A percentile compares a stretch with the other conserved stretches of the same genome.
Conservation (phyloP, 2,113 vertebrate species). For the Dicrurus megarhynchus region DNA sequence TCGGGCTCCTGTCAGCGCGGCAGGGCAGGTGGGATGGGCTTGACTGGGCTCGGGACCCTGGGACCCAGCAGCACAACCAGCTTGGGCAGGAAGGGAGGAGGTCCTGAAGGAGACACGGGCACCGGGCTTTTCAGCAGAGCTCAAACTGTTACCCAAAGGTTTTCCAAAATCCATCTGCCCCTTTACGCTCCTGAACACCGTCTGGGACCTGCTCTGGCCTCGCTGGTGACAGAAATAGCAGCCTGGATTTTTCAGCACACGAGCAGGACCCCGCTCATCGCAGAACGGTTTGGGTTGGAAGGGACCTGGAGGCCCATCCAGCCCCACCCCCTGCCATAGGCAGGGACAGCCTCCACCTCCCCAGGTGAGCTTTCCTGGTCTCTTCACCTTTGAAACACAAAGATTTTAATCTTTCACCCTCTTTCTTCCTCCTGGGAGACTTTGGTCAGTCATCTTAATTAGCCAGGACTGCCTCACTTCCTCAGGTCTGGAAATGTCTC, state of each 20-base stretch:
- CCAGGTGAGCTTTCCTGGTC: neutral
- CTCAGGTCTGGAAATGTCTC: neutral
- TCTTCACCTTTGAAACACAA: neutral
- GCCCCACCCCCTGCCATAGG: neutral
- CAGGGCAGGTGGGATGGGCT: neutral
- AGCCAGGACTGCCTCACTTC: slow-evolving; percentile 20
- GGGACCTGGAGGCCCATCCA: neutral
- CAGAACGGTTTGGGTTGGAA: neutral
- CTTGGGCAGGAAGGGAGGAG: neutral
- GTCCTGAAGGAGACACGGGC: fast-evolving
- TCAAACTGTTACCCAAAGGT: neutral
- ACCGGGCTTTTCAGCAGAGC: neutral
- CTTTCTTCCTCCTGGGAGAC: slow-evolving; percentile 5
- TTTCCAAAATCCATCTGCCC: neutral
- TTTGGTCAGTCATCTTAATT: neutral
- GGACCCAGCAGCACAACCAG: neutral
- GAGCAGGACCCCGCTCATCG: neutral
- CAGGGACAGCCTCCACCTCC: neutral
- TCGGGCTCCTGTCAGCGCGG: fast-evolving
- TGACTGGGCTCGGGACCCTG: neutral
- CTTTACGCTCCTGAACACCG: fast-evolving
- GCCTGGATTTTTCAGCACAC: fast-evolving
- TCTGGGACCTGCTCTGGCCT: neutral
- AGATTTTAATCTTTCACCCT: neutral
- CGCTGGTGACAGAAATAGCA: fast-evolving